These are phyloP conservation scores for Sebastes elongatus DNA, from an alignment of 2,797 vertebrate species.

Conservation along the genomic window DNA sequence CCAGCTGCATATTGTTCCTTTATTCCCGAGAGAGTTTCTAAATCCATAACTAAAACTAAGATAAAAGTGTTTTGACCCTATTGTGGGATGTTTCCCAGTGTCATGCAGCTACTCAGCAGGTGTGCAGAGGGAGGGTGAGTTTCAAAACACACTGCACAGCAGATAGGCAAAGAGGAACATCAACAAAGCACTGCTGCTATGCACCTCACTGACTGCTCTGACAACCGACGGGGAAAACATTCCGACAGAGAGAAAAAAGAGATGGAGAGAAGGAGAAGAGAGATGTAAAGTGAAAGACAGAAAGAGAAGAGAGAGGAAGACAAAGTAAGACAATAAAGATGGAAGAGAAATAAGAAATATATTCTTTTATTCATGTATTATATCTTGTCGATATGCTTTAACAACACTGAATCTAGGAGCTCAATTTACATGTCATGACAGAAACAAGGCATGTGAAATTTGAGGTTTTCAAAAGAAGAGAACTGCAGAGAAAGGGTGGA, in stretches of 20 bases:
- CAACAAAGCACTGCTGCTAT: slow-evolving; percentile 72
- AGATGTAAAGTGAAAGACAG: slow-evolving; percentile 31
- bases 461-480: neutral
- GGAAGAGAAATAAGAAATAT: neutral
- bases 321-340: slow-evolving; percentile 19
- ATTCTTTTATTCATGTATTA: slow-evolving; percentile 15
- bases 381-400: slow-evolving; percentile 12
- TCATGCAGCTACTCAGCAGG: slow-evolving; percentile 76
- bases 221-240: slow-evolving; percentile 68
- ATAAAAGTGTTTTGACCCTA: slow-evolving; percentile 77
- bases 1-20: slow-evolving; percentile 68
- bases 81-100: slow-evolving; percentile 75
- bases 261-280: slow-evolving; percentile 25
- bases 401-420: slow-evolving; percentile 12
- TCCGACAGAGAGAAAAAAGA: slow-evolving; percentile 58
- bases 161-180: slow-evolving; percentile 73
- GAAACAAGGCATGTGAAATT: slow-evolving; percentile 15
- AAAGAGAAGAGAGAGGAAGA: neutral
- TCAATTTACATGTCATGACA: neutral
- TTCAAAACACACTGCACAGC: slow-evolving; percentile 74
- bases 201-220: slow-evolving; percentile 68
- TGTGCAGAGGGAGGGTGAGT: slow-evolving; percentile 70
- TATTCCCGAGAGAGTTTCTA: slow-evolving; percentile 70
- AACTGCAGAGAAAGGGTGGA: slow-evolving; percentile 1
- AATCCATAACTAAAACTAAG: slow-evolving; percentile 73